Percentiles rank a stretch among this genome's conserved stretches.
Evolutionary conservation across 2,888 invertebrate species (phyloP).

Genomic region (Lymantria monacha): DNA sequence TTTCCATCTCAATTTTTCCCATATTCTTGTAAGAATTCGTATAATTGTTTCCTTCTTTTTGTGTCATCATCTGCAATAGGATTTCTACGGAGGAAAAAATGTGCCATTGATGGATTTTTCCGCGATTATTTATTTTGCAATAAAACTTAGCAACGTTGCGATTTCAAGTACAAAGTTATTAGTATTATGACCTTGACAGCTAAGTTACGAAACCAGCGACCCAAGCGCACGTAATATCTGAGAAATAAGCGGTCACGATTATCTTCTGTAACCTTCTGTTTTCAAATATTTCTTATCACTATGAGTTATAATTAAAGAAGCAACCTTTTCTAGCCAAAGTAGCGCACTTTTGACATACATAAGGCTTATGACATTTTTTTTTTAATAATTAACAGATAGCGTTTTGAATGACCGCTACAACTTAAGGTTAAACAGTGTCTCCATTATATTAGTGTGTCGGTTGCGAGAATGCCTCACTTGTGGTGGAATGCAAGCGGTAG

Average conservation of each 20-base stretch:
- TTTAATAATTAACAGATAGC: no score
- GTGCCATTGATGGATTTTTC: conserved; percentile 28
- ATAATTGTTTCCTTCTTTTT: conserved; percentile 9
- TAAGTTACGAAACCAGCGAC: conserved; percentile 63
- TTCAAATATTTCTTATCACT: conserved; percentile 34
- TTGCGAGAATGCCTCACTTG: conserved; percentile 44
- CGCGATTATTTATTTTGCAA: conserved; percentile 18
- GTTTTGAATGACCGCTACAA: conserved; percentile 27
- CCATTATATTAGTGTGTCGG: conserved; percentile 23
- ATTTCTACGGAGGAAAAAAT: conserved; percentile 6
- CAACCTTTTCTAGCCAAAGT: no score
- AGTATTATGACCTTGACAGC: conserved; percentile 67
- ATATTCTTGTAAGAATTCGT: conserved; percentile 17
- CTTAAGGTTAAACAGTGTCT: conserved; percentile 26
- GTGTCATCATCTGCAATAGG: not conserved
- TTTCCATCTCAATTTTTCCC: conserved; percentile 23
- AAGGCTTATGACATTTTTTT: no score
- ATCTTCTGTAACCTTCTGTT: conserved; percentile 43
- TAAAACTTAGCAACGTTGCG: conserved; percentile 44
- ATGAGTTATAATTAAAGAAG: conserved; percentile 4
- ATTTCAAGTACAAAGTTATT: conserved; percentile 69
- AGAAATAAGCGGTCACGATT: conserved; percentile 67
- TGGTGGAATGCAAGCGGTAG: conserved; percentile 66
- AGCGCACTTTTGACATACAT: no score
- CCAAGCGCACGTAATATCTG: conserved; percentile 55